Conservation (phyloP, 1,140 invertebrate genomes). For the Pygmarrhopalites habei region DNA sequence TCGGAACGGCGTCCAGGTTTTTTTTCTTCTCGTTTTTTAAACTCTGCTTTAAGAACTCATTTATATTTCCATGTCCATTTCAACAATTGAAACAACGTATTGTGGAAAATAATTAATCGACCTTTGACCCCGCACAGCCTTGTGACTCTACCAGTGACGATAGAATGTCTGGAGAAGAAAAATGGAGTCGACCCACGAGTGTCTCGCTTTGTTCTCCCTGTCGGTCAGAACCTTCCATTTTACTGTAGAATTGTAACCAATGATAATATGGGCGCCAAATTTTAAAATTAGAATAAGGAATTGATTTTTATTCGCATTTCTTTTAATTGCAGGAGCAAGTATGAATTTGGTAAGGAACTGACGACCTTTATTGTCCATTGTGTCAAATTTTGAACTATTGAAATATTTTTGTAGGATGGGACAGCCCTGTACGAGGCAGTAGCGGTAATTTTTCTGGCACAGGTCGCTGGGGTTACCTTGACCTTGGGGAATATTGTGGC, state of each 20-base stretch:
- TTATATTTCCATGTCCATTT: background rate
- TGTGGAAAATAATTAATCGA: background rate
- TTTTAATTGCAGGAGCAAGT: too few species aligned
- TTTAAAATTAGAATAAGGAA: slow-evolving; percentile 46
- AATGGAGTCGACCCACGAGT: slow-evolving; percentile 53
- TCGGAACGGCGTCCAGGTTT: slow-evolving; percentile 44
- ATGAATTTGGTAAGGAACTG: too few species aligned
- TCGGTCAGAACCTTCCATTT: too few species aligned
- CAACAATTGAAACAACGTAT: background rate
- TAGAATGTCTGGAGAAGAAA: slow-evolving; percentile 56
- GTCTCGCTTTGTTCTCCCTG: slow-evolving; percentile 51
- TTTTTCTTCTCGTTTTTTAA: background rate
- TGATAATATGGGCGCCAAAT: too few species aligned
- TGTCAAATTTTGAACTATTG: too few species aligned
- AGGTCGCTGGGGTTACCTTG: slow-evolving; percentile 52
- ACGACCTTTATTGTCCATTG: too few species aligned
- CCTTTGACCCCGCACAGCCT: slow-evolving; percentile 12
- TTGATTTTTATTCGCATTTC: too few species aligned
- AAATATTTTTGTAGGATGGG: too few species aligned
- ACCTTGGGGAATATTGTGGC: slow-evolving; percentile 50
- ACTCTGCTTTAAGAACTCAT: background rate
- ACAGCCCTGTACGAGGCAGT: slow-evolving; percentile 43
- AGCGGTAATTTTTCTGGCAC: slow-evolving; percentile 58
- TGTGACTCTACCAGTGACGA: slow-evolving; percentile 23
- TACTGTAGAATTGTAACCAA: too few species aligned